phyloP scores from a whole-genome alignment of 2,888 invertebrate species.

The Sphinx pinastri region DNA sequence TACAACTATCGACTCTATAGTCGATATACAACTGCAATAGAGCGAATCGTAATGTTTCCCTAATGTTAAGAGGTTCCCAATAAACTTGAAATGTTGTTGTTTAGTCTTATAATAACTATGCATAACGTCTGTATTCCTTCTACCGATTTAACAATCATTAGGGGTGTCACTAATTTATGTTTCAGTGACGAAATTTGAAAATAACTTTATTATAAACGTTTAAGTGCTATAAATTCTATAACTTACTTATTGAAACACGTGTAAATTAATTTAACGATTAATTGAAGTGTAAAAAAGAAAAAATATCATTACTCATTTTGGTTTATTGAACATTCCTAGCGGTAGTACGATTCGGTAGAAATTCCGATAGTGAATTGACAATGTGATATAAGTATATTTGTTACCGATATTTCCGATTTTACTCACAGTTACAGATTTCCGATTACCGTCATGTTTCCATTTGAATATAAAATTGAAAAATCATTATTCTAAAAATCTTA shows the following conservation, averaged over 20 bases:
- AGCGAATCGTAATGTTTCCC: not conserved
- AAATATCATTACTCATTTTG: not conserved
- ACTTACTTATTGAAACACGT: too few species aligned
- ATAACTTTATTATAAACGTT: not conserved
- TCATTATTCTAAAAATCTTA: conserved; percentile 10
- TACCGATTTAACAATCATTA: not conserved
- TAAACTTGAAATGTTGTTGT: not conserved
- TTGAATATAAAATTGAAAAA: conserved; percentile 3
- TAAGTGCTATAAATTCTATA: too few species aligned
- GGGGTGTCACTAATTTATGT: not conserved
- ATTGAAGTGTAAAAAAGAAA: too few species aligned
- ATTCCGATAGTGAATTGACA: conserved; percentile 1
- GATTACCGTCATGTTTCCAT: conserved; percentile 9
- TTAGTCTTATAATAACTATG: not conserved
- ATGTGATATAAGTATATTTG: conserved; percentile 23
- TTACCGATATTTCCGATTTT: conserved; percentile 4
- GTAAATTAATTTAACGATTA: too few species aligned
- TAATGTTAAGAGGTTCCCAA: not conserved
- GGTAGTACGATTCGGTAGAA: not conserved
- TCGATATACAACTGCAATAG: not conserved
- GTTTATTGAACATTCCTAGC: conserved; percentile 1
- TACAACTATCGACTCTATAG: not conserved
- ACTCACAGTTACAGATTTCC: conserved; percentile 13
- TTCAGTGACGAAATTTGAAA: not conserved
- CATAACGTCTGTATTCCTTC: not conserved